Base-by-base conservation (phyloP, 2,888 invertebrate species). In the Ellobium chinense region DNA sequence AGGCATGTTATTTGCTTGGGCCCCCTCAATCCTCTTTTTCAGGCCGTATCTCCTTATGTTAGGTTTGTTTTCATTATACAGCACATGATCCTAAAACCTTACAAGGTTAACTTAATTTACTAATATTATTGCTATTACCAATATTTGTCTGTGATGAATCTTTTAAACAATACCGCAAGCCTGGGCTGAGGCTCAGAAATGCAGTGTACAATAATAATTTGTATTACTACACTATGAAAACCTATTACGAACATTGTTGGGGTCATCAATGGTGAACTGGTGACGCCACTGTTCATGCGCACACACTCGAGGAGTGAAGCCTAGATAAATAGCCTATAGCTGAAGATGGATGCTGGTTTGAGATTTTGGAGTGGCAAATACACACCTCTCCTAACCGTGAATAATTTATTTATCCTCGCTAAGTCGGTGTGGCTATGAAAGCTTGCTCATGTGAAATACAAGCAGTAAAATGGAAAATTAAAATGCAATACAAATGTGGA, bases 391-490 rank as follows among this genome's bases (percentile, higher is more conserved):
- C 27, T 27, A 21, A 34, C 14, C n/a, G 29, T 36, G n/a, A n/a
- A n/a, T 68, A 24, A 66, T 77, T 70, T 70, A 78, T 70, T 78
- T 78, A 70, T 65, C 70, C 58, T 70, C 27, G 39, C 70, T 78
- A 70, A 27, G 65, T 39, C 66, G 37, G 69, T 69, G 60, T 69
- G 77, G 77, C 77, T 78, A 78, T 54, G 62, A 37, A 68, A 54
- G 76, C 56, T 76, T 78, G 77, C 69, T 69, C 77, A 69, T 69
- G 77, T 68, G 77, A 58, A 54, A 69, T 65, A 39, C 78, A 78
- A 78, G 78, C 78, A 78, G 62, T 46, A 46, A 78, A 63, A 39
- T 63, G 9, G 34, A 78, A 39, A 78, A 62, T 36, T 70, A 78
- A 69, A 78, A 78, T 78, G 78, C 78, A 78, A 70, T 78, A 62